Conservation (phyloP, 2,888 invertebrate species). For the Opisthograptis luteolata region DNA sequence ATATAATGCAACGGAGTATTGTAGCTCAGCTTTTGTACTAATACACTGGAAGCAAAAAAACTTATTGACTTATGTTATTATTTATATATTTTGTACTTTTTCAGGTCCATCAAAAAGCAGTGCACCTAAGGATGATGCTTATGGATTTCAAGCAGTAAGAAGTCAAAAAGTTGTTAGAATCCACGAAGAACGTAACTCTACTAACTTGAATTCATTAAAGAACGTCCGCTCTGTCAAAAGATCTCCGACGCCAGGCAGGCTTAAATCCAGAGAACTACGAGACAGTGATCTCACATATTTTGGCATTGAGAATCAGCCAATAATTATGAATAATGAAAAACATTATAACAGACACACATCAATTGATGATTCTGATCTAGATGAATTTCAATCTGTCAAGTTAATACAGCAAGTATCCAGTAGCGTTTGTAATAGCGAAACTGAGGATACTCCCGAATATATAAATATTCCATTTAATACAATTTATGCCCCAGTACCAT, state of each 20-base stretch:
- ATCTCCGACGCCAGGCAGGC: slow-evolving; percentile 54
- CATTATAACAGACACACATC: slow-evolving; percentile 32
- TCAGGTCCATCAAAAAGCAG: slow-evolving; percentile 39
- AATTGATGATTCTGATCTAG: slow-evolving; percentile 46
- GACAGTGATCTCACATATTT: slow-evolving; percentile 86
- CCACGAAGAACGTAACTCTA: slow-evolving; percentile 31
- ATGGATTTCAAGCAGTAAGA: slow-evolving; percentile 28
- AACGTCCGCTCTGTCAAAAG: slow-evolving; percentile 52
- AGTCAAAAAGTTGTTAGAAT: slow-evolving; percentile 34
- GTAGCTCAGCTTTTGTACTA: too few relatives aligned
- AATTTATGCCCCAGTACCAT: slow-evolving; percentile 62
- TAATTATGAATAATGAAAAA: slow-evolving; percentile 35
- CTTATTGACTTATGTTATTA: too few relatives aligned
- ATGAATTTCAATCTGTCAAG: slow-evolving; percentile 71
- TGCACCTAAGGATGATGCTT: slow-evolving; percentile 22
- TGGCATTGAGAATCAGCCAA: slow-evolving; percentile 60
- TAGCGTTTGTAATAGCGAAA: slow-evolving; percentile 75
- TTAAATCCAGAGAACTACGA: slow-evolving; percentile 78
- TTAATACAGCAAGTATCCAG: slow-evolving; percentile 71
- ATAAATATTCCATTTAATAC: slow-evolving; percentile 66
- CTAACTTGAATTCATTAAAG: slow-evolving; percentile 29
- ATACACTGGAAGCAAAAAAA: too few relatives aligned
- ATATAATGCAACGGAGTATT: too few relatives aligned
- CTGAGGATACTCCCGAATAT: slow-evolving; percentile 71
- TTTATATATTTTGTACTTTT: slow-evolving; percentile 28